Base-by-base conservation (phyloP, 1,140 invertebrate species). In the Euborellia annulipes region DNA sequence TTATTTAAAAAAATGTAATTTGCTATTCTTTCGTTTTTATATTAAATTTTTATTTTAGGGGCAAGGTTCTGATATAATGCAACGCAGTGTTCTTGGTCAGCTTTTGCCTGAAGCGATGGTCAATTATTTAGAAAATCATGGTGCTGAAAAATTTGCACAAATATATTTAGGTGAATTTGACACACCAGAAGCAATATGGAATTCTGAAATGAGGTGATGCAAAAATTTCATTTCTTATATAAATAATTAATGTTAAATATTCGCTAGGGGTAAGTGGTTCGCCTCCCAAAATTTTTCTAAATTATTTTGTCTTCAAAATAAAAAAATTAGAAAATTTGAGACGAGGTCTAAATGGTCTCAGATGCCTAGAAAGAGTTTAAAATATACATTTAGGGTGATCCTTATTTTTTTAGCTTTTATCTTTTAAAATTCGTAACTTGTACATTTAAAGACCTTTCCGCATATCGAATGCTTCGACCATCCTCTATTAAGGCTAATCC, bases 121-220 rank as follows among this genome's bases (percentile, higher is more conserved):
- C 1, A 94, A 90, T 57, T 98, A 98, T 62, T 69, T 99, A 40
- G 93, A 99, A 67, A 97, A 98, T 64, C 93, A 99, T 61, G 93
- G 92, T 6, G 75, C 94, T 2, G 93, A 98, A 49, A 96, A 95
- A 61, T 99, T 99, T 70, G 91, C 95, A 0, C 87, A 98, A 67
- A 98, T 97, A 55, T 98, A 95, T 65, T 73, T 98, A 1, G 95
- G 96, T 2, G 96, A 99, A 68, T 99, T 92, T 66, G 94, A 99
- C 62, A 98, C 94, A 7, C 96, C 96, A 1, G 96, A 99, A 70
- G 93, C 91, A 1, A 98, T 91, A 50, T 91, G 87, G 87, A 89
- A 84, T 61, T 75, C 79, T 0, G 84, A 88, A 65, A 91, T 91
- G 87, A 75, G 77, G 69, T 73, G 54, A n/a, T n/a, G 14, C 19